These are phyloP conservation scores for Listronotus oregonensis DNA, from an alignment of 1,140 invertebrate genomes.

Conservation along the genomic window DNA sequence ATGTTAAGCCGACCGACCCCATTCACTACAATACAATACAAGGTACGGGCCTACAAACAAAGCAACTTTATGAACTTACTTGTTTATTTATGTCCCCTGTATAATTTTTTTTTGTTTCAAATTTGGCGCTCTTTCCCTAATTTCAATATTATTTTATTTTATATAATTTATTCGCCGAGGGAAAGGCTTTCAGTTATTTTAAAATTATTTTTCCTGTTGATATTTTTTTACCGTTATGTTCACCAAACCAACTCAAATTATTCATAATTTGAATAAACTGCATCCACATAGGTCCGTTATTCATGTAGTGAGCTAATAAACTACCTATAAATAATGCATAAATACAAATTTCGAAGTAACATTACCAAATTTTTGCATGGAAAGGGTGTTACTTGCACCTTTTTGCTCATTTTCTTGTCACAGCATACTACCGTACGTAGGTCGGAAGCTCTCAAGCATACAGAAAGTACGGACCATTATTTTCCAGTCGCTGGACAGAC, in stretches of 20 bases:
- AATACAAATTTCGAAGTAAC: neutral
- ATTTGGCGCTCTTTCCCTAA: no score
- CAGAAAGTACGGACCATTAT: neutral
- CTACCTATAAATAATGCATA: neutral
- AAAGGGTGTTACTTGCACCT: conserved; percentile 8
- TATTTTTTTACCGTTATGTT: conserved; percentile 18
- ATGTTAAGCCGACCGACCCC: no score
- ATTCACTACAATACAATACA: no score
- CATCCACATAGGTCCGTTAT: conserved; percentile 2
- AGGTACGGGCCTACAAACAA: no score
- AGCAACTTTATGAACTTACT: no score
- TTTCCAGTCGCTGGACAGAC: conserved; percentile 6
- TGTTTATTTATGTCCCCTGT: no score
- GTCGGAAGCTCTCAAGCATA: no score
- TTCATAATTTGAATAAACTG: conserved; percentile 20
- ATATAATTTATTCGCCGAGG: no score
- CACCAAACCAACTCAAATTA: conserved; percentile 21
- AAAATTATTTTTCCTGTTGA: conserved; percentile 3
- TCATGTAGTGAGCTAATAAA: conserved; percentile 5
- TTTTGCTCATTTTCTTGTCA: neutral
- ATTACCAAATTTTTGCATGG: conserved; percentile 7
- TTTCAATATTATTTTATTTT: no score
- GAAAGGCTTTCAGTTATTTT: no score
- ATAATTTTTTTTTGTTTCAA: no score
- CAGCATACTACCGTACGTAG: no score